Conservation (phyloP, 2,888 invertebrate species). For the Coelopa pilipes region DNA sequence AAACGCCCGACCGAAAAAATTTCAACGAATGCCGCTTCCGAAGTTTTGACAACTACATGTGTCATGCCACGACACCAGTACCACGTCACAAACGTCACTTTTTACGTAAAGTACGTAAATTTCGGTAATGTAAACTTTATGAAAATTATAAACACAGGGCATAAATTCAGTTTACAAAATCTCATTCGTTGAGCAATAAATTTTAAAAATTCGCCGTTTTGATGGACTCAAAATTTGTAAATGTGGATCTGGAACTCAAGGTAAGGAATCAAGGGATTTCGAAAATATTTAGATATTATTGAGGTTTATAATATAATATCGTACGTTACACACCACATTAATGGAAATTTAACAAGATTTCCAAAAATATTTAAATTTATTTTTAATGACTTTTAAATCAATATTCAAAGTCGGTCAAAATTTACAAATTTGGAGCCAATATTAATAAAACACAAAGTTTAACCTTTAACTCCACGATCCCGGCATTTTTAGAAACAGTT, state of each 20-base stretch:
- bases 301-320: no score
- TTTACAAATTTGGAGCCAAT: no score
- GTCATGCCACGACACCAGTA: conserved; percentile 46
- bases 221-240: neutral
- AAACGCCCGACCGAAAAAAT: neutral
- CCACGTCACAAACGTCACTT: conserved; percentile 41
- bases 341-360: no score
- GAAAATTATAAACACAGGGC: neutral
- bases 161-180: neutral
- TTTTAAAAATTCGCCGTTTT: neutral
- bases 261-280: no score
- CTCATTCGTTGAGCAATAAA: neutral
- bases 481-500: no score
- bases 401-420: no score
- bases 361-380: no score
- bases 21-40: conserved; percentile 10
- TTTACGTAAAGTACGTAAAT: conserved; percentile 27
- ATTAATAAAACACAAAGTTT: no score
- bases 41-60: conserved; percentile 40
- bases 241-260: neutral
- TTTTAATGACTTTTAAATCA: no score
- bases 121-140: conserved; percentile 28
- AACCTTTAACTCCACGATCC: no score
- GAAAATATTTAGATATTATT: no score
- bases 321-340: no score